phyloP scores from a whole-genome alignment of 2,113 vertebrate genomes.

The Protomyctophum bolini region DNA sequence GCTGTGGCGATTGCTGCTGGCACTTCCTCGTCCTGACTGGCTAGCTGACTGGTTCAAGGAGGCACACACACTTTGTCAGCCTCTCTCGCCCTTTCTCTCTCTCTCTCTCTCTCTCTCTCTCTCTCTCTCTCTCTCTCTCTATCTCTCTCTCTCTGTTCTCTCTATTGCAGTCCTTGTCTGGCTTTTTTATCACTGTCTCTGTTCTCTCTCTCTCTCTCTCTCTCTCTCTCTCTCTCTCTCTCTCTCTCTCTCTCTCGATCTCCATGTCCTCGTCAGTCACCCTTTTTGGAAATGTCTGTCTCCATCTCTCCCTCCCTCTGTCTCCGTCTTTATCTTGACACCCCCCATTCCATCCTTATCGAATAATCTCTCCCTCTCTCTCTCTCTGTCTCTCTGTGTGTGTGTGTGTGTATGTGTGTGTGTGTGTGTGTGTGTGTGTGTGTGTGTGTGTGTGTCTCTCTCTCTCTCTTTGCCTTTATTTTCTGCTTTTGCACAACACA shows the following conservation, averaged over 20 bases:
- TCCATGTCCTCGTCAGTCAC: constrained; percentile 56
- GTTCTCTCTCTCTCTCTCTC: constrained; percentile 30
- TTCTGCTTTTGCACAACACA: background rate
- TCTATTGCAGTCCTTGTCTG: constrained; percentile 24
- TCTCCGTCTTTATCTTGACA: constrained; percentile 47
- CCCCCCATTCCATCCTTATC: too few species aligned
- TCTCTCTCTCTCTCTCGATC: constrained; percentile 47
- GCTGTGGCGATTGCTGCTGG: constrained; percentile 58
- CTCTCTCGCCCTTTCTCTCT: background rate
- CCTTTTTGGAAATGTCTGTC: constrained; percentile 18
- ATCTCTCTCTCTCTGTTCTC: constrained; percentile 29
- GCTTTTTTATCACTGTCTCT: constrained; percentile 33
- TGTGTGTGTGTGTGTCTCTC: too few species aligned
- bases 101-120: constrained; percentile 16
- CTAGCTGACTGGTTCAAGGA: constrained; percentile 22
- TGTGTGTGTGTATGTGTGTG: too few species aligned
- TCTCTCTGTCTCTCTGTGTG: too few species aligned
- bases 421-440: too few species aligned
- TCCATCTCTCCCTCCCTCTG: constrained; percentile 44
- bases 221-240: constrained; percentile 56
- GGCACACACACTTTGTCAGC: constrained; percentile 49
- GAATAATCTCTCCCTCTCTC: too few species aligned
- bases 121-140: constrained; percentile 39
- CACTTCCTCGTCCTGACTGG: constrained; percentile 61
- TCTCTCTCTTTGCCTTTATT: too few species aligned